phyloP scores from a whole-genome alignment of 2,113 vertebrate species.

The Corynorhinus townsendii region DNA sequence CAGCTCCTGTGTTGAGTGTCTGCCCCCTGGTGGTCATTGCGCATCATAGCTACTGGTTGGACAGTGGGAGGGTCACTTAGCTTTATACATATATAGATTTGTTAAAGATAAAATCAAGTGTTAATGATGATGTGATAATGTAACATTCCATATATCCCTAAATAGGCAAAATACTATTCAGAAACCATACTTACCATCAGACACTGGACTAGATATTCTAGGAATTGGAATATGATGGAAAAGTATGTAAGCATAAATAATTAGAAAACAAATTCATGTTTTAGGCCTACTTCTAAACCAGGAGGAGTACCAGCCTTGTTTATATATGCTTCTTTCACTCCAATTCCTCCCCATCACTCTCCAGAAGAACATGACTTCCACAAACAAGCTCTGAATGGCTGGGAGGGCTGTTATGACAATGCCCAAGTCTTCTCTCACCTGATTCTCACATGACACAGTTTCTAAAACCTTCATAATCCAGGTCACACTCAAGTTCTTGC shows the following conservation, averaged over 20 bases:
- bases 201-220: background rate
- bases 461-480: background rate
- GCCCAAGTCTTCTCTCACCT: background rate
- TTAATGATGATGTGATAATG: background rate
- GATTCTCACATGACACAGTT: background rate
- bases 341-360: background rate
- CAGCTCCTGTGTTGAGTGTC: too few relatives aligned
- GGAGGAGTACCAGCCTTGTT: background rate
- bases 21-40: too few relatives aligned
- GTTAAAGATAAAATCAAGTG: background rate
- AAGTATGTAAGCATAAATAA: background rate
- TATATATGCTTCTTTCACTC: background rate
- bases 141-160: background rate
- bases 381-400: background rate
- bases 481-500: background rate
- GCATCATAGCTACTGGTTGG: too few relatives aligned
- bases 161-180: background rate
- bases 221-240: background rate
- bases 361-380: background rate
- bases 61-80: too few relatives aligned
- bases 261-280: background rate
- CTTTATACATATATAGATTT: background rate
- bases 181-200: conserved; percentile 6
- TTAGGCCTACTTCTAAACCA: background rate
- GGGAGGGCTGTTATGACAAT: background rate